Percentiles rank a stretch among this genome's conserved stretches.
Evolutionary conservation across 2,113 vertebrate species (phyloP).

Genomic region (Cynoglossus semilaevis): DNA sequence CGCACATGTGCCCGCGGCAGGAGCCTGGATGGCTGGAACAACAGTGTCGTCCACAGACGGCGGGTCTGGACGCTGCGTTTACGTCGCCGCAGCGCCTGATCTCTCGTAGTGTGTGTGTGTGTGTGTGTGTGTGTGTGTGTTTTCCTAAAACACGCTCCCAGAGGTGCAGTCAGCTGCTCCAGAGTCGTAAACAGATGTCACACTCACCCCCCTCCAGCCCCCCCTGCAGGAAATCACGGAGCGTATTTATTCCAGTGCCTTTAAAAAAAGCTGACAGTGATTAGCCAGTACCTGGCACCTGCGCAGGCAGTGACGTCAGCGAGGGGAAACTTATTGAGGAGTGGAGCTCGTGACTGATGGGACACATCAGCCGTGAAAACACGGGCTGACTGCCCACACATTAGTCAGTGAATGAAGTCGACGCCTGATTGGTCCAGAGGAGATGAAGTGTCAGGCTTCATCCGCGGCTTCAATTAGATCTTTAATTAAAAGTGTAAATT

Average conservation of each 20-base stretch:
- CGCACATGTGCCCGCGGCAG: conserved; percentile 6
- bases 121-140: not conserved
- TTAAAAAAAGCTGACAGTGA: conserved; percentile 12
- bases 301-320: conserved; percentile 63
- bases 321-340: conserved; percentile 47
- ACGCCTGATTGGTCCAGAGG: not conserved
- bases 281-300: conserved; percentile 56
- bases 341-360: conserved; percentile 22
- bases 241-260: not conserved
- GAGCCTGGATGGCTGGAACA: conserved; percentile 52
- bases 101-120: conserved; percentile 10
- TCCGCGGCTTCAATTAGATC: conserved; percentile 8
- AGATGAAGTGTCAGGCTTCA: conserved; percentile 7
- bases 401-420: not conserved
- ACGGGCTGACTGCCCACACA: not conserved
- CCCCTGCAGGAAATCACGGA: conserved; percentile 26
- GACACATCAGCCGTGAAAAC: not conserved
- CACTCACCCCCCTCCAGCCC: too few relatives aligned
- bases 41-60: conserved; percentile 55
- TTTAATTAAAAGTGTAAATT: conserved; percentile 8
- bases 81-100: conserved; percentile 39
- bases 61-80: conserved; percentile 47
- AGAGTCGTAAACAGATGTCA: conserved; percentile 2
- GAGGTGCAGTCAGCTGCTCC: conserved; percentile 46
- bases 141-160: conserved; percentile 23